These are phyloP conservation scores for Tenrec ecaudatus DNA, from an alignment of 2,113 vertebrate species.

Conservation along the genomic window DNA sequence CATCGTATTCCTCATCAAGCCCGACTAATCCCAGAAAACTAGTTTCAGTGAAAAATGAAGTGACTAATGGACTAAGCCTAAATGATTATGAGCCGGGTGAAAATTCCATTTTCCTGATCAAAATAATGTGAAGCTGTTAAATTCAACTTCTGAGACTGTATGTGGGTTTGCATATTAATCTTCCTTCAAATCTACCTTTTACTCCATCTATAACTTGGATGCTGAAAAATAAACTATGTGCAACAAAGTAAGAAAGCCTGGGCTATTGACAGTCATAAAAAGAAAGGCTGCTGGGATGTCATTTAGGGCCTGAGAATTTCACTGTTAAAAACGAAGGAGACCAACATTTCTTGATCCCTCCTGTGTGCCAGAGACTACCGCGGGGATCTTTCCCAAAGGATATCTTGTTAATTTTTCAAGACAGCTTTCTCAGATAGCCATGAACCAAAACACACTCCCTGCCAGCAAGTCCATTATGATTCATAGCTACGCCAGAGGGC, in stretches of 20 bases:
- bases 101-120: constrained; percentile 57
- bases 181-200: constrained; percentile 29
- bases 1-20: constrained; percentile 14
- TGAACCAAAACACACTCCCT: neutral
- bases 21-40: constrained; percentile 37
- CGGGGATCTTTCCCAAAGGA: neutral
- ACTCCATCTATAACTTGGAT: constrained; percentile 27
- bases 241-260: constrained; percentile 14
- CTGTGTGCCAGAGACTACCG: neutral
- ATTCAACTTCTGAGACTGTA: constrained; percentile 23
- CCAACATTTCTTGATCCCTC: neutral
- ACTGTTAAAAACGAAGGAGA: neutral
- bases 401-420: neutral
- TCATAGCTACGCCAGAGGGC: neutral
- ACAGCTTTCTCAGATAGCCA: neutral
- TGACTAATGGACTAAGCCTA: constrained; percentile 15
- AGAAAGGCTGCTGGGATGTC: neutral
- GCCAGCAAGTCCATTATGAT: neutral
- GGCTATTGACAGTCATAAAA: neutral
- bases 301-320: neutral
- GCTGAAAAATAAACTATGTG: constrained; percentile 9
- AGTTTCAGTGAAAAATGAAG: constrained; percentile 43
- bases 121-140: constrained; percentile 43
- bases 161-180: constrained; percentile 53
- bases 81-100: constrained; percentile 33